A percentile compares a stretch with the other conserved stretches of the same genome.
Evolutionary conservation across 2,888 invertebrate genomes (phyloP).

Genomic region (Diabrotica balteata): DNA sequence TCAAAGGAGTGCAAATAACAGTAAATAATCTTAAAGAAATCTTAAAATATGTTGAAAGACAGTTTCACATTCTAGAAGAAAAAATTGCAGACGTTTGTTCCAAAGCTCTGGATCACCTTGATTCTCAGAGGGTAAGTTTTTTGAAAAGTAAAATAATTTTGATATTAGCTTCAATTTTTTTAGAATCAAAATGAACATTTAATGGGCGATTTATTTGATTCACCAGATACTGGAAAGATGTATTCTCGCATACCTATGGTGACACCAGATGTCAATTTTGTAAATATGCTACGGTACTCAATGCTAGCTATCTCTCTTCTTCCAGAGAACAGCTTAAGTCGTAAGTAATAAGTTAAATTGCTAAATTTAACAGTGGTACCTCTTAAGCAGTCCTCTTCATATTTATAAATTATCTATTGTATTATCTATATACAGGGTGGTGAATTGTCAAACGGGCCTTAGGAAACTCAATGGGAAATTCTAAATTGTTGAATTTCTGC

Average conservation of each 20-base stretch:
- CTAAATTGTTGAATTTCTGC: too few relatives aligned
- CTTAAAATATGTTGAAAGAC: constrained; percentile 65
- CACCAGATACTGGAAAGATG: constrained; percentile 58
- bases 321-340: constrained; percentile 77
- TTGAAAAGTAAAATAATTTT: too few relatives aligned
- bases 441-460: too few relatives aligned
- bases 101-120: constrained; percentile 65
- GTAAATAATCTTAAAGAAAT: constrained; percentile 66
- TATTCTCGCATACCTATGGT: constrained; percentile 65
- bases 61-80: constrained; percentile 68
- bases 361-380: too few relatives aligned
- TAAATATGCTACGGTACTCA: constrained; percentile 79
- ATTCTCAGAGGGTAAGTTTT: constrained; percentile 57
- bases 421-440: too few relatives aligned
- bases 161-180: constrained; percentile 28
- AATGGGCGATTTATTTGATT: constrained; percentile 64
- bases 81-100: constrained; percentile 66
- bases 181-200: constrained; percentile 64
- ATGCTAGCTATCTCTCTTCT: constrained; percentile 76
- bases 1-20: constrained; percentile 73
- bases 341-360: constrained; percentile 59
- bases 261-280: constrained; percentile 73
- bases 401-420: too few relatives aligned
- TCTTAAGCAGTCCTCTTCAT: too few relatives aligned
- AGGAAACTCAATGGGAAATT: too few relatives aligned